Percentiles rank a stretch among this genome's conserved stretches.
Conservation (phyloP, 2,888 invertebrate genomes). For the Lasioglossum morio region DNA sequence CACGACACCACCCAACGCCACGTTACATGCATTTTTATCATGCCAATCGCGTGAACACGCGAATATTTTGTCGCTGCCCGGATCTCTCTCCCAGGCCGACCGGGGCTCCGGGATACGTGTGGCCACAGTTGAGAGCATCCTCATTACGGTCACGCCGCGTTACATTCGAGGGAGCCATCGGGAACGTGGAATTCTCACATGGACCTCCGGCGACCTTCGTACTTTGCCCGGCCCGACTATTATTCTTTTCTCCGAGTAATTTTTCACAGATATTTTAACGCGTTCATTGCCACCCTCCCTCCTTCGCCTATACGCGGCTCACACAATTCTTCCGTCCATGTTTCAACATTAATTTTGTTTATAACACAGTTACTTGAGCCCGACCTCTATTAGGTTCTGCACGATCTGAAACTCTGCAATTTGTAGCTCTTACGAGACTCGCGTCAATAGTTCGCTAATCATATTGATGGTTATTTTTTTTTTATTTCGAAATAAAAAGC, state of each 20-base stretch:
- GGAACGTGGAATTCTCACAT: slow-evolving; percentile 39
- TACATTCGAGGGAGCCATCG: slow-evolving; percentile 22
- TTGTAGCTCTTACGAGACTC: too few species aligned
- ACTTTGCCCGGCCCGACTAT: neutral
- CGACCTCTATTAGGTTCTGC: too few species aligned
- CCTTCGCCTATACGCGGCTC: too few species aligned
- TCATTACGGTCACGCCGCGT: slow-evolving; percentile 58
- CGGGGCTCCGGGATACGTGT: slow-evolving; percentile 49
- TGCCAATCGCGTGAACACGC: slow-evolving; percentile 22
- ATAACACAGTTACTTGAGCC: too few species aligned
- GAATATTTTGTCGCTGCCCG: slow-evolving; percentile 37
- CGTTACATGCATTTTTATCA: slow-evolving; percentile 35
- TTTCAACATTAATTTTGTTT: too few species aligned
- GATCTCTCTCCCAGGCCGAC: slow-evolving; percentile 33
- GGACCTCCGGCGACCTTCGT: neutral
- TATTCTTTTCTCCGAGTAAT: neutral
- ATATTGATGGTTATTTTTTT: too few species aligned
- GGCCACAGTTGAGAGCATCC: slow-evolving; percentile 69
- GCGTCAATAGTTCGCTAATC: too few species aligned
- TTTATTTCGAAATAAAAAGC: too few species aligned
- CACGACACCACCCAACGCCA: neutral
- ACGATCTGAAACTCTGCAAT: too few species aligned
- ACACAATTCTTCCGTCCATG: too few species aligned
- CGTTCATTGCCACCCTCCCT: too few species aligned
- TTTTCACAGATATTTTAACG: neutral